Conservation (phyloP, 2,797 vertebrate genomes). For the Chelmon rostratus region DNA sequence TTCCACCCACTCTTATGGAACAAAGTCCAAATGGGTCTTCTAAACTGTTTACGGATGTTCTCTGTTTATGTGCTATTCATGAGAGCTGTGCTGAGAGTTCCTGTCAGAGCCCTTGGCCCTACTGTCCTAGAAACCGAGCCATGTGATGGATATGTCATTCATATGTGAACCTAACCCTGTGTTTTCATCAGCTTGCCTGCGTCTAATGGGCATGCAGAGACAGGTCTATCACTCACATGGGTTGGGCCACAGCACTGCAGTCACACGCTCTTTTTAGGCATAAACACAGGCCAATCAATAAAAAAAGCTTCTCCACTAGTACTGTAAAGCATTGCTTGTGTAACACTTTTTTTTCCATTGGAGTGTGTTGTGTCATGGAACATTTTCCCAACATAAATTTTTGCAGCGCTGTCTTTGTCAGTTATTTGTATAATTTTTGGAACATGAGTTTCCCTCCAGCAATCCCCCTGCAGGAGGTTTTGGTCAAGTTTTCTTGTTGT, state of each 20-base stretch:
- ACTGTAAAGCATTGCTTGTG: slow-evolving; percentile 50
- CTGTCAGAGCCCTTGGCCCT: slow-evolving; percentile 55
- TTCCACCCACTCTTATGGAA: slow-evolving; percentile 65
- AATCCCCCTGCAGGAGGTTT: slow-evolving; percentile 8
- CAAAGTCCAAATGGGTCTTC: slow-evolving; percentile 73
- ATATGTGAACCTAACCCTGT: slow-evolving; percentile 55
- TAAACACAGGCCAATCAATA: slow-evolving; percentile 67
- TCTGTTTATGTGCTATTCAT: slow-evolving; percentile 79
- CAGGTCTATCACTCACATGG: slow-evolving; percentile 75
- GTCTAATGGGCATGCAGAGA: slow-evolving; percentile 75
- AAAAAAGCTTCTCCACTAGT: slow-evolving; percentile 55
- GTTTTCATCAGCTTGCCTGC: slow-evolving; percentile 62
- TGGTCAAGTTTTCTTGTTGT: slow-evolving; percentile 35
- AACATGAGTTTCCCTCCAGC: slow-evolving; percentile 15
- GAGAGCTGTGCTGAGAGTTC: slow-evolving; percentile 68
- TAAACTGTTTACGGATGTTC: slow-evolving; percentile 83
- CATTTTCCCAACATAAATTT: slow-evolving; percentile 44
- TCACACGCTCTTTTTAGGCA: slow-evolving; percentile 60
- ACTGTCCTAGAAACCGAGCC: slow-evolving; percentile 52
- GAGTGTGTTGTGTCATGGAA: slow-evolving; percentile 54
- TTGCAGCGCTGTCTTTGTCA: slow-evolving; percentile 16
- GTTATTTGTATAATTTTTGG: slow-evolving; percentile 34
- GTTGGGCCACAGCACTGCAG: slow-evolving; percentile 69
- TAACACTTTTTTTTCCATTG: slow-evolving; percentile 29
- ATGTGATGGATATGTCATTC: slow-evolving; percentile 63